Evolutionary conservation across 2,797 vertebrate species (phyloP).

Genomic region (Anguilla marmorata): DNA sequence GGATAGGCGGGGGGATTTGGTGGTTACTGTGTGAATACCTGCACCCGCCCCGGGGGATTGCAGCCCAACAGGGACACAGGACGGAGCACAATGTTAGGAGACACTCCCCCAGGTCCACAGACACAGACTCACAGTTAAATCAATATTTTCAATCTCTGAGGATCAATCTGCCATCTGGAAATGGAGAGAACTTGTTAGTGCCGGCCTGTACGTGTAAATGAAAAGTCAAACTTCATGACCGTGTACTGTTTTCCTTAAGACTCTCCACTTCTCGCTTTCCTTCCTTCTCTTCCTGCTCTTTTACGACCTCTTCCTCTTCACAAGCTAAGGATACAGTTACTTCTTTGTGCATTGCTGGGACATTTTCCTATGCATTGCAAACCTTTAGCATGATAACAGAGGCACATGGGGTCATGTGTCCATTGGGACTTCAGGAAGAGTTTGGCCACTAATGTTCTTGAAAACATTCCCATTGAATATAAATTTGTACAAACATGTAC

Average conservation of each 20-base stretch:
- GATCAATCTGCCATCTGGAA: conserved; percentile 94
- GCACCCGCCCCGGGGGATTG: conserved; percentile 83
- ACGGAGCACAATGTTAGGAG: conserved; percentile 87
- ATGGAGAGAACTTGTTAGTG: conserved; percentile 91
- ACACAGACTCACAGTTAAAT: conserved; percentile 93
- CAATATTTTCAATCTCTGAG: conserved; percentile 99
- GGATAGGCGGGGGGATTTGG: conserved; percentile 84
- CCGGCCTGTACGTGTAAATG: conserved; percentile 90
- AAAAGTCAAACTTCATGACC: conserved; percentile 89
- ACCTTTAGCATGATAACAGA: conserved; percentile 30
- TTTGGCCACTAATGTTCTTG: conserved; percentile 14
- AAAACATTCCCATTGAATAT: conserved; percentile 18
- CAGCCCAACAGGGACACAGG: conserved; percentile 86
- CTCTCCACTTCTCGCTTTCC: conserved; percentile 31
- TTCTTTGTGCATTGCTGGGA: conserved; percentile 33
- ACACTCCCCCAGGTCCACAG: conserved; percentile 76
- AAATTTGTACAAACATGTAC: conserved; percentile 1
- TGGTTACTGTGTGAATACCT: conserved; percentile 86
- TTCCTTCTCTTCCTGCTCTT: conserved; percentile 37
- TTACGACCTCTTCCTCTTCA: neutral
- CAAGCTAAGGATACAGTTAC: conserved; percentile 33
- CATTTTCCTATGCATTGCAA: conserved; percentile 30
- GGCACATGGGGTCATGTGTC: conserved; percentile 14
- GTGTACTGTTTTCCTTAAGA: conserved; percentile 34
- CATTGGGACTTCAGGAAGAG: neutral